Conservation (phyloP, 2,797 vertebrate genomes). For the Synaphobranchus kaupii region DNA sequence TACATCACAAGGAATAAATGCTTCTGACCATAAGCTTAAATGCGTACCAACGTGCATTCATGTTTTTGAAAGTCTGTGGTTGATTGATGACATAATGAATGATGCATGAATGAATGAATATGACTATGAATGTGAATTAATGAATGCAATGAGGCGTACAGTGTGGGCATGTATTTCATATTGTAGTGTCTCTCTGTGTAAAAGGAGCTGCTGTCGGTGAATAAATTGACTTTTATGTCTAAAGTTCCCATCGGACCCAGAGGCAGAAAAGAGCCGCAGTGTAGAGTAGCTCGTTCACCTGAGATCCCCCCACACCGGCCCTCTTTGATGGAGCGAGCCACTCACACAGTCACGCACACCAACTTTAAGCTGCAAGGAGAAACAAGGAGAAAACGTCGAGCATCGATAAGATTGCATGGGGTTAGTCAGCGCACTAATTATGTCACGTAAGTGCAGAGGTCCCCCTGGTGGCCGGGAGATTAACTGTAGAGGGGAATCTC, state of each 20-base stretch:
- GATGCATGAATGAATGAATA: not conserved
- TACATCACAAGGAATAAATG: not conserved
- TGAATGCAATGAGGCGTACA: not conserved
- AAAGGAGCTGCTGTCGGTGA: not conserved
- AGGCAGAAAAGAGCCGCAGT: not conserved
- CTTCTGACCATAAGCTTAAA: not conserved
- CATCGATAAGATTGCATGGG: not conserved
- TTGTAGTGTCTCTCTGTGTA: not conserved
- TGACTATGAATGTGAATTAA: not conserved
- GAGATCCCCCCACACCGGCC: not conserved
- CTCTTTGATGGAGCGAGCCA: not conserved
- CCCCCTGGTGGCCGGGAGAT: constrained; percentile 11
- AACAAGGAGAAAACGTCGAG: not conserved
- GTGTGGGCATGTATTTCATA: not conserved
- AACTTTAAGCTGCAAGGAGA: not conserved
- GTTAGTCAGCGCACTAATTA: not conserved
- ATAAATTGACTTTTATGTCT: not conserved
- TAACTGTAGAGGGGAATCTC: not conserved
- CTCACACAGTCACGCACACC: not conserved
- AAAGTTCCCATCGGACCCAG: not conserved
- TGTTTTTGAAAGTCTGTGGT: not conserved
- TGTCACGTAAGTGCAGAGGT: constrained; percentile 4
- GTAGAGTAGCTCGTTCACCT: not conserved
- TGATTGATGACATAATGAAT: not conserved
- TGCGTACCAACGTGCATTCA: not conserved